Evolutionary conservation across 2,888 invertebrate genomes (phyloP).

Genomic region (Clunio marinus): DNA sequence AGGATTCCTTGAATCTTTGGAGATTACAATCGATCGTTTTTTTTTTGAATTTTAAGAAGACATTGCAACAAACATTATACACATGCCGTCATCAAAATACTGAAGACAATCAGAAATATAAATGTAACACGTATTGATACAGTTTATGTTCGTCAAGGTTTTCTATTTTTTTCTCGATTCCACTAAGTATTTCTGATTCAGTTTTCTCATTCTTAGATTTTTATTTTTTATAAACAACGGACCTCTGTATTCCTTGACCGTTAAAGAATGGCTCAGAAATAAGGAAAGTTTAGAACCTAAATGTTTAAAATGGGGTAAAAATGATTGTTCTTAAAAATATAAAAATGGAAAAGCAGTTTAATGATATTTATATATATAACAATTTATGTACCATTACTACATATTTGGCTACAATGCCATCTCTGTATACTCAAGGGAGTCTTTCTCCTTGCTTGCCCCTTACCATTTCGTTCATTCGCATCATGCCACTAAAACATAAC

Average conservation of each 20-base stretch:
- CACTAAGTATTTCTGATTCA: no score
- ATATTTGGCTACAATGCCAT: conserved; percentile 36
- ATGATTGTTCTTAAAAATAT: conserved; percentile 34
- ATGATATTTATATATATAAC: no score
- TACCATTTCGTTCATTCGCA: background rate
- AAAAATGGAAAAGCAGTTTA: conserved; percentile 36
- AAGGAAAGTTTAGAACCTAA: background rate
- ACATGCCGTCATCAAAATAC: conserved; percentile 36
- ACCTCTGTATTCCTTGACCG: no score
- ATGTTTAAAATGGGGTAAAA: conserved; percentile 32
- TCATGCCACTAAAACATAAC: conserved; percentile 26
- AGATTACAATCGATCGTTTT: conserved; percentile 38
- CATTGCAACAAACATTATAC: background rate
- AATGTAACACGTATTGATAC: no score
- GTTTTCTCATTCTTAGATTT: no score
- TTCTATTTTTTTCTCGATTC: no score
- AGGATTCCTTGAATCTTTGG: background rate
- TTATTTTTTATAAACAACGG: no score
- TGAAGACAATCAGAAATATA: conserved; percentile 38
- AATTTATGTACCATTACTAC: conserved; percentile 29
- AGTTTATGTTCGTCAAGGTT: no score
- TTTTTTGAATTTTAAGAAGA: conserved; percentile 38
- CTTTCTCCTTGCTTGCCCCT: conserved; percentile 10
- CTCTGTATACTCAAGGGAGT: conserved; percentile 31
- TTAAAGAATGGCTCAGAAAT: background rate